Conservation (phyloP, 2,113 vertebrate species). For the Nycticryphes semicollaris region DNA sequence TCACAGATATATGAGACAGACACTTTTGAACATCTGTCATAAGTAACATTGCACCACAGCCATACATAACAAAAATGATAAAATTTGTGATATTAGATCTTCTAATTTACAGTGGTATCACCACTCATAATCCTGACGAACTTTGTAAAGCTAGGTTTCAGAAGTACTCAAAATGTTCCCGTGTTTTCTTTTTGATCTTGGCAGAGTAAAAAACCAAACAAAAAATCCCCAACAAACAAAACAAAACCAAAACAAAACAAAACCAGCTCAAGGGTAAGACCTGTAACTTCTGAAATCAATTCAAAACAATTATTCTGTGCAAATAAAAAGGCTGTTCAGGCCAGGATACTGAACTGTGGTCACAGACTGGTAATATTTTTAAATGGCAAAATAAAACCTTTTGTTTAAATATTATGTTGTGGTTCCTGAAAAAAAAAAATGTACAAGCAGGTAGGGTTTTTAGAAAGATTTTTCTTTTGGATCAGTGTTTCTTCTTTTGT, state of each 20-base stretch:
- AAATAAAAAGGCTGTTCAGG: neutral
- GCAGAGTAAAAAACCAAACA: neutral
- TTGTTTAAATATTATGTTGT: neutral
- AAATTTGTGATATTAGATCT: neutral
- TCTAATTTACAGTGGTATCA: neutral
- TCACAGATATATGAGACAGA: neutral
- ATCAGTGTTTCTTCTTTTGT: neutral
- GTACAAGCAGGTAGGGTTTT: neutral
- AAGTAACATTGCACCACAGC: neutral
- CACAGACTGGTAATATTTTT: neutral
- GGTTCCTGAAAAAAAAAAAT: neutral
- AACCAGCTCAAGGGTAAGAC: neutral
- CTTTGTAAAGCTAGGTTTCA: neutral
- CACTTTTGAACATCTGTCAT: neutral
- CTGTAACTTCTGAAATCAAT: neutral
- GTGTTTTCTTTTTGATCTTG: neutral
- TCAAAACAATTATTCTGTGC: neutral
- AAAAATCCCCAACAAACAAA: too few relatives aligned
- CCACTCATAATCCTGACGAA: neutral
- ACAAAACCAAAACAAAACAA: neutral
- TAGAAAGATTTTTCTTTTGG: neutral
- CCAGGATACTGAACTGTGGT: neutral
- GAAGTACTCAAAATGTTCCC: neutral
- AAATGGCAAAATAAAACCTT: neutral
- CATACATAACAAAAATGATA: neutral